phyloP scores from a whole-genome alignment of 2,113 vertebrate genomes.

The Ardeotis arabs region DNA sequence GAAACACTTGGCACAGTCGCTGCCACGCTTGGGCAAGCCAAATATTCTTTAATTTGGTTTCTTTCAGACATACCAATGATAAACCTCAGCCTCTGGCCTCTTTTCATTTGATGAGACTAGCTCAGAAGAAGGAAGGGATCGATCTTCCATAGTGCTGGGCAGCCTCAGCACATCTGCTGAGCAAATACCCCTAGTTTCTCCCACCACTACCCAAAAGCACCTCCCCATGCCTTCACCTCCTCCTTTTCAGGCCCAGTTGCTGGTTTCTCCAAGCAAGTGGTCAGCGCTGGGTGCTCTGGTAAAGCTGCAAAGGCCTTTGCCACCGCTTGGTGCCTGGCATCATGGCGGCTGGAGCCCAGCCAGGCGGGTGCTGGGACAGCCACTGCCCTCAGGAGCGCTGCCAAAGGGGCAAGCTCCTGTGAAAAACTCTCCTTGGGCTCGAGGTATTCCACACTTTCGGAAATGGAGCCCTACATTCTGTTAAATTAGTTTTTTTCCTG shows the following conservation, averaged over 20 bases:
- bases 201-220: background rate
- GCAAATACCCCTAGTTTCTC: background rate
- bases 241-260: background rate
- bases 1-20: background rate
- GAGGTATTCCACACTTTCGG: fast-evolving
- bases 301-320: background rate
- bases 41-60: background rate
- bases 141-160: background rate
- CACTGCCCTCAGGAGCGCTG: background rate
- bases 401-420: background rate
- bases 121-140: background rate
- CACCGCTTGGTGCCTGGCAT: fast-evolving
- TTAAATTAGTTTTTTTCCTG: background rate
- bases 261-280: fast-evolving
- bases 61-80: background rate
- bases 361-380: fast-evolving
- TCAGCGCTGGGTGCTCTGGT: background rate
- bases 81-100: background rate
- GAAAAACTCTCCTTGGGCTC: fast-evolving
- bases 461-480: background rate
- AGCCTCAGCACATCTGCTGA: background rate
- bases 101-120: background rate
- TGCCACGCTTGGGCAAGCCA: background rate
- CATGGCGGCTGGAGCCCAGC: fast-evolving
- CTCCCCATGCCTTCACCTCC: background rate